These are phyloP conservation scores for Hyposmocoma kahamanoa DNA, from an alignment of 1,140 invertebrate genomes.

Conservation along the genomic window DNA sequence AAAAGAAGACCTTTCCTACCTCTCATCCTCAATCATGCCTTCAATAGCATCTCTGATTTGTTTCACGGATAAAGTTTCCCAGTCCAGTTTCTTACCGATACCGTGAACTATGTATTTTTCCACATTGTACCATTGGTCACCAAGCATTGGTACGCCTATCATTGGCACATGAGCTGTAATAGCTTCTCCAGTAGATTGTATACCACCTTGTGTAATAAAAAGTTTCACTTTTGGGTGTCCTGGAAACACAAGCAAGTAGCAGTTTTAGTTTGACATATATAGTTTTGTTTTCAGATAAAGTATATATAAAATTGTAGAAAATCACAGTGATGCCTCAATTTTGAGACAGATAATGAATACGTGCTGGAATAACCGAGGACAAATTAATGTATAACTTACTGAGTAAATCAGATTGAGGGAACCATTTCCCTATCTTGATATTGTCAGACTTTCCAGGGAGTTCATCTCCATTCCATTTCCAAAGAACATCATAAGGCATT, in stretches of 20 bases:
- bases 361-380: background rate
- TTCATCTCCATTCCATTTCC: constrained; percentile 63
- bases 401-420: constrained; percentile 70
- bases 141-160: constrained; percentile 42
- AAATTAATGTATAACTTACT: constrained; percentile 39
- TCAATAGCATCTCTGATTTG: constrained; percentile 18
- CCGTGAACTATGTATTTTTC: constrained; percentile 15
- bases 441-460: constrained; percentile 56
- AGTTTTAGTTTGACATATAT: no score
- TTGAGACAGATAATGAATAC: background rate
- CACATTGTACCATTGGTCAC: constrained; percentile 27
- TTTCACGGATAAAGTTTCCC: constrained; percentile 17
- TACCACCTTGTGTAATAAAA: constrained; percentile 39
- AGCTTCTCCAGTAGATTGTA: constrained; percentile 72
- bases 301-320: no score
- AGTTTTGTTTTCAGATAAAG: no score
- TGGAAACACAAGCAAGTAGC: no score
- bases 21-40: constrained; percentile 7
- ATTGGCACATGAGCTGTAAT: constrained; percentile 70
- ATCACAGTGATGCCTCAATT: background rate
- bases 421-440: constrained; percentile 70
- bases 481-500: constrained; percentile 62
- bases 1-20: background rate
- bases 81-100: constrained; percentile 22
- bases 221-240: constrained; percentile 11